A percentile compares a stretch with the other conserved stretches of the same genome.
Conservation (phyloP, 2,113 vertebrate species). For the Psittacara wagleri region DNA sequence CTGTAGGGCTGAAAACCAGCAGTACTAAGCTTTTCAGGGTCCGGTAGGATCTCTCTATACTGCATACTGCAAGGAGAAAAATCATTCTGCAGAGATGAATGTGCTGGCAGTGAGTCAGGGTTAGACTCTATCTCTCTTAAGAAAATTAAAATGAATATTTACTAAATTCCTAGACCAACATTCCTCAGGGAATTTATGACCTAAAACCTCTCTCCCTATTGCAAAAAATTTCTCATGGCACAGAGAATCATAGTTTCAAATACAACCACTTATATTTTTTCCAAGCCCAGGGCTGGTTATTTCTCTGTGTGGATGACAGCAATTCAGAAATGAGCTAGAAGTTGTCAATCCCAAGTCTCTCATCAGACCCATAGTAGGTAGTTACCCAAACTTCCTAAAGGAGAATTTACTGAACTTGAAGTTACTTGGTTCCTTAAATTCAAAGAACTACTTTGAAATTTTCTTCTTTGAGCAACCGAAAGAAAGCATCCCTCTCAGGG, state of each 20-base stretch:
- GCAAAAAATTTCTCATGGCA: neutral
- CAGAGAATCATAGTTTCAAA: neutral
- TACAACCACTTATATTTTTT: neutral
- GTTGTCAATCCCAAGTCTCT: neutral
- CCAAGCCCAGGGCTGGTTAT: neutral
- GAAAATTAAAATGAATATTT: neutral
- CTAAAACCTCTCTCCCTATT: neutral
- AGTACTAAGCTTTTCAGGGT: neutral
- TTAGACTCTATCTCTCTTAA: neutral
- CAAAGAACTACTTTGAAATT: neutral
- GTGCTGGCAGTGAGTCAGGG: neutral
- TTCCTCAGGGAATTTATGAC: neutral
- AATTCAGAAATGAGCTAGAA: neutral
- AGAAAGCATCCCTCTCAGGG: neutral
- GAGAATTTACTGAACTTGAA: neutral
- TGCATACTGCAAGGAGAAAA: neutral
- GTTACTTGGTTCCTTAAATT: neutral
- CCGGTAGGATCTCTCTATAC: neutral
- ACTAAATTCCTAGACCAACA: neutral
- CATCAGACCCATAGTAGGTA: neutral
- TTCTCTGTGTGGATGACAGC: neutral
- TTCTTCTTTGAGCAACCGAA: neutral
- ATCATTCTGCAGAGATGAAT: rapidly evolving
- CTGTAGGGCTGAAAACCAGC: neutral
- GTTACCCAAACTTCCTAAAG: neutral